phyloP scores from a whole-genome alignment of 1,140 invertebrate species.

The Halyomorpha halys region DNA sequence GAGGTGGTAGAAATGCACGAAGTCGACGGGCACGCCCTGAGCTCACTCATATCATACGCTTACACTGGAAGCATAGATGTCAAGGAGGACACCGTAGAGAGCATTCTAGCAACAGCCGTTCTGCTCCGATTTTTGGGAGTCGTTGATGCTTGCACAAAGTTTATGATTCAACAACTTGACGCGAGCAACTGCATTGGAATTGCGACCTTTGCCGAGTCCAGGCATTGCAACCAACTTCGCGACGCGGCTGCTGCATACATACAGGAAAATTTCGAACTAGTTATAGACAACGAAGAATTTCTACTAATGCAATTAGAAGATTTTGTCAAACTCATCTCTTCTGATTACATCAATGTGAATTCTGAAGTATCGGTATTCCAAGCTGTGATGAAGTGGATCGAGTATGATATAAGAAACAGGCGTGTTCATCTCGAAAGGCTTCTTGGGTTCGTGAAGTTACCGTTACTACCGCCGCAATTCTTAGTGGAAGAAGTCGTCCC shows the following conservation, averaged over 20 bases:
- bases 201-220: slow-evolving; percentile 81
- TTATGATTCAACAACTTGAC: slow-evolving; percentile 79
- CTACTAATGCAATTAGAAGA: no score
- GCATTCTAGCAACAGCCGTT: slow-evolving; percentile 73
- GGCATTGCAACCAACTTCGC: slow-evolving; percentile 67
- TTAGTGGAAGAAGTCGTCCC: slow-evolving; percentile 67
- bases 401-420: no score
- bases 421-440: no score
- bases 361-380: no score
- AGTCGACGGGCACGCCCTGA: slow-evolving; percentile 73
- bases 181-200: slow-evolving; percentile 91
- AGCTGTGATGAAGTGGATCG: no score
- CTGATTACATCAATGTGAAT: no score
- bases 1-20: slow-evolving; percentile 72
- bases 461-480: slow-evolving; percentile 44
- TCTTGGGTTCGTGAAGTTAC: no score
- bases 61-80: slow-evolving; percentile 78
- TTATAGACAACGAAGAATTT: no score
- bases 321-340: no score
- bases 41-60: slow-evolving; percentile 73
- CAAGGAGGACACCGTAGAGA: slow-evolving; percentile 73
- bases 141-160: slow-evolving; percentile 78
- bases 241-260: slow-evolving; percentile 69
- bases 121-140: slow-evolving; percentile 78
- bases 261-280: neutral